Evolutionary conservation across 2,888 invertebrate species (phyloP).

Genomic region (Eulithis prunata): DNA sequence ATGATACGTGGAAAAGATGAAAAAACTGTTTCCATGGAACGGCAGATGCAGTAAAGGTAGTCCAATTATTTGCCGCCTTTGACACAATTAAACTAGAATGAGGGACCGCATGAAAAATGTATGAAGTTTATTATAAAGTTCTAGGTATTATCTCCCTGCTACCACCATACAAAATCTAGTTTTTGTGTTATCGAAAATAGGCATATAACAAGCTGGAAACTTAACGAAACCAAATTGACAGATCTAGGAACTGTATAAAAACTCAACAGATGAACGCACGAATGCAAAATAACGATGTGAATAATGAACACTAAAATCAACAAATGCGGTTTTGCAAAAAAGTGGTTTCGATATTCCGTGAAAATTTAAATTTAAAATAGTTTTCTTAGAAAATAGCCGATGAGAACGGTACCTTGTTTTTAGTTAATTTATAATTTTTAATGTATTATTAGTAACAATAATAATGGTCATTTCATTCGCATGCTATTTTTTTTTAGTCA

Average conservation of each 20-base stretch:
- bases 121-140: constrained; percentile 16
- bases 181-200: constrained; percentile 20
- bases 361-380: too few relatives aligned
- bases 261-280: constrained; percentile 5
- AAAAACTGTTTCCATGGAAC: constrained; percentile 20
- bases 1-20: background rate
- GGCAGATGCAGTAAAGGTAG: constrained; percentile 19
- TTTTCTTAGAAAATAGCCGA: too few relatives aligned
- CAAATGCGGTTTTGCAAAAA: too few relatives aligned
- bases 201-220: background rate
- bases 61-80: constrained; percentile 16
- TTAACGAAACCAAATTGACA: constrained; percentile 16
- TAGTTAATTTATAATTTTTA: too few relatives aligned
- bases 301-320: background rate
- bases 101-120: constrained; percentile 13
- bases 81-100: constrained; percentile 10
- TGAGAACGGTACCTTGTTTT: too few relatives aligned
- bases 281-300: constrained; percentile 13
- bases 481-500: too few relatives aligned
- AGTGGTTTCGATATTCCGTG: too few relatives aligned
- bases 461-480: too few relatives aligned
- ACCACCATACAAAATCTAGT: constrained; percentile 9
- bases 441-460: too few relatives aligned
- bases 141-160: constrained; percentile 2
- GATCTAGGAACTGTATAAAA: constrained; percentile 22